Conservation (phyloP, 2,113 vertebrate species). For the Mirza zaza region DNA sequence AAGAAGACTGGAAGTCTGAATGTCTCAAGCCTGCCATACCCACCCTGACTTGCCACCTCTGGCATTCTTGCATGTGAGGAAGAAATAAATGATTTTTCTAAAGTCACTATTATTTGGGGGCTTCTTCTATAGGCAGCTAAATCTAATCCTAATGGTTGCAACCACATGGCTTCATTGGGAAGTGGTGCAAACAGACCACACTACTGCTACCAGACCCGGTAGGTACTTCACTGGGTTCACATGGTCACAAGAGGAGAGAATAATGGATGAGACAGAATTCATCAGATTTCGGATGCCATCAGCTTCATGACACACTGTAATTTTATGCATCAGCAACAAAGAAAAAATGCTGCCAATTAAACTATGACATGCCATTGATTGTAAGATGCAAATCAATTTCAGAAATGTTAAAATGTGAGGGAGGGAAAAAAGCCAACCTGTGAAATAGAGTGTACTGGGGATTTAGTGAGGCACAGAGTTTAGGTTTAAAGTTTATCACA, state of each 20-base stretch:
- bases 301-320: not conserved
- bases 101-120: not conserved
- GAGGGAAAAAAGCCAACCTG: not conserved
- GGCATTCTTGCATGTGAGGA: not conserved
- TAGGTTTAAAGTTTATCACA: slow-evolving; percentile 15
- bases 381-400: slow-evolving; percentile 50
- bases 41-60: not conserved
- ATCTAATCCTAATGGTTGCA: not conserved
- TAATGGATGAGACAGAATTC: not conserved
- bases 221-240: not conserved
- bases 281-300: not conserved
- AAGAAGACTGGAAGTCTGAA: rapidly evolving
- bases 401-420: slow-evolving; percentile 43
- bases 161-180: not conserved
- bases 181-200: not conserved
- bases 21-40: not conserved
- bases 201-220: not conserved
- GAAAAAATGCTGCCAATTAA: slow-evolving; percentile 53
- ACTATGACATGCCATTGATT: slow-evolving; percentile 26
- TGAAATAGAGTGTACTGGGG: not conserved
- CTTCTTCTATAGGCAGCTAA: not conserved
- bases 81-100: not conserved
- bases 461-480: not conserved
- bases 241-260: not conserved
- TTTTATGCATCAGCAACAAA: slow-evolving; percentile 41